Percentiles rank a stretch among this genome's conserved stretches.
Evolutionary conservation across 2,113 vertebrate genomes (phyloP).

Genomic region (Tringa solitaria): DNA sequence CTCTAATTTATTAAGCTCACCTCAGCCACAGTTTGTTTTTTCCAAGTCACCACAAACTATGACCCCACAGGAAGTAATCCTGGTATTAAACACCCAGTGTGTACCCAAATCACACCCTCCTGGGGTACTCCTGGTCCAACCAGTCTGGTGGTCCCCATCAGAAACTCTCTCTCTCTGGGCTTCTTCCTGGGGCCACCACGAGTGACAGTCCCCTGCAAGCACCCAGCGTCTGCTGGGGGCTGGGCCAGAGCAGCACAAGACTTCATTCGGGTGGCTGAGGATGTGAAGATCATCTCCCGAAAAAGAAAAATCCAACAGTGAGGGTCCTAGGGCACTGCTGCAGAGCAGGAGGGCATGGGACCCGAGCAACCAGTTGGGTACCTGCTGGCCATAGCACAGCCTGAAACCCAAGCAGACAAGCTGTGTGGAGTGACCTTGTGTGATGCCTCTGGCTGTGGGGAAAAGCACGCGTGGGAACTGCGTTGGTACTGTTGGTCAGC

Average conservation of each 20-base stretch:
- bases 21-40: neutral
- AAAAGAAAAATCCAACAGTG: neutral
- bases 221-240: neutral
- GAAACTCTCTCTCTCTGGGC: neutral
- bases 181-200: neutral
- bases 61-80: neutral
- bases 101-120: neutral
- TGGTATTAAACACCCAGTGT: neutral
- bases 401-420: neutral
- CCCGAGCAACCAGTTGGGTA: rapidly evolving
- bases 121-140: neutral
- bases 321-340: neutral
- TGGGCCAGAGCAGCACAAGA: neutral
- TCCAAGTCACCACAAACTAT: neutral
- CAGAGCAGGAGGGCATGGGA: neutral
- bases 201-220: neutral
- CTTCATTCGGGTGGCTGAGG: neutral
- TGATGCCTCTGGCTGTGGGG: neutral
- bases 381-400: neutral
- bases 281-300: neutral
- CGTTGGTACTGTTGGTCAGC: neutral
- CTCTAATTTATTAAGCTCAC: neutral
- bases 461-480: rapidly evolving
- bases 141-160: neutral
- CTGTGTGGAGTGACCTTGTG: rapidly evolving